Evolutionary conservation across 2,113 vertebrate species (phyloP), one percentile per base, ranked within the genome.

Genomic region (Percina caprodes): DNA sequence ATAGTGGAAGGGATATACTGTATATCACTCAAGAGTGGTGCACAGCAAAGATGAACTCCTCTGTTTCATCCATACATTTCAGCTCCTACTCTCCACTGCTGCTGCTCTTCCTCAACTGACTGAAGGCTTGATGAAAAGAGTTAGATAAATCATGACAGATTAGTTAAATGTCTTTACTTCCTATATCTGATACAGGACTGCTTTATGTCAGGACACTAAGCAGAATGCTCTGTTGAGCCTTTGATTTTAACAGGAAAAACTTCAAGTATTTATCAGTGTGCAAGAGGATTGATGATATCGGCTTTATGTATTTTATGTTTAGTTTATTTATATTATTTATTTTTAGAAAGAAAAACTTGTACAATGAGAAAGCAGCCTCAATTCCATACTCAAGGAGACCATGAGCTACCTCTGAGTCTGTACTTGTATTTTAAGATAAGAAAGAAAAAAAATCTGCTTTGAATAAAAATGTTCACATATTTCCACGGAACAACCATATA

Each of bases 21-120:
- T n/a, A 80, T 90, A 92, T 92, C 84, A 88, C 72, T 87, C 79
- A 82, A 60, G 56, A 52, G 26, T 8, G 23, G 70, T 54, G 72
- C 66, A 61, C 8, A 11, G 77, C 70, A 68, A 79, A 69, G 67
- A 56, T 66, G 72, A 74, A 76, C 79, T 75, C 68, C 78, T 78
- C 60, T 14, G 19, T 75, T 87, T 81, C 73, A 24, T 88, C 84
- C 77, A 84, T 88, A 82, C 84, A 67, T 75, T 52, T 83, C 35
- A 62, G 65, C 72, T 70, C 55, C n/a, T 54, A 7, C 33, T 79
- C 19, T 18, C 68, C 55, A 16, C 63, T 18, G 61, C 39, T 21
- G 61, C 39, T 33, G 69, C 26, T 70, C 49, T 23, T 66, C 66
- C 30, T 66, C 42, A 45, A 11, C 21, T 46, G 33, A 65, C 30